Evolutionary conservation across 2,113 vertebrate genomes (phyloP).

Genomic region (Cercocebus atys): DNA sequence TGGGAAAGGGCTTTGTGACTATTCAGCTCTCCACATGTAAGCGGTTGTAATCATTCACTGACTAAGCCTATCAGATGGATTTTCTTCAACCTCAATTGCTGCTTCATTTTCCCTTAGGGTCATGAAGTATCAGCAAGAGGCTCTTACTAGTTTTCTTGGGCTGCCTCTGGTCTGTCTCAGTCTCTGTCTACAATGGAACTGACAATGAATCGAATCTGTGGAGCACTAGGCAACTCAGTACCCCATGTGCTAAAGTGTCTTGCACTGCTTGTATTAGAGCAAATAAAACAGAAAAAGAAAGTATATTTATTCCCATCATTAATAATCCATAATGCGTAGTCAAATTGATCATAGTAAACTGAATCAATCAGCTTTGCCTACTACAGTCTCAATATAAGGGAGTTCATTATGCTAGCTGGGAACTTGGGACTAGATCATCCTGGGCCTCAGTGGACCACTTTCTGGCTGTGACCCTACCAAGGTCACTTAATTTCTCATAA

Average conservation of each 20-base stretch:
- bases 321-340: background rate
- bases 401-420: background rate
- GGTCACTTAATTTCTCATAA: background rate
- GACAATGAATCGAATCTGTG: background rate
- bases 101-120: background rate
- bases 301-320: background rate
- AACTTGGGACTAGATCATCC: background rate
- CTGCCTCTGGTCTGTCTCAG: background rate
- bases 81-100: background rate
- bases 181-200: background rate
- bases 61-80: background rate
- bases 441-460: background rate
- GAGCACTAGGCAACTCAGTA: background rate
- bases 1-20: background rate
- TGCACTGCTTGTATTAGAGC: background rate
- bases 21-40: background rate
- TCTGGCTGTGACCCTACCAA: background rate
- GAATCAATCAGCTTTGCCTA: background rate
- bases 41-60: background rate
- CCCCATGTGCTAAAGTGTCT: background rate
- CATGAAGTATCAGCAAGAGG: background rate
- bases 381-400: background rate
- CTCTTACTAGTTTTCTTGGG: background rate
- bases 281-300: background rate
- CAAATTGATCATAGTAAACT: background rate